Conservation (phyloP, 2,113 vertebrate genomes). For the Miniopterus natalensis region DNA sequence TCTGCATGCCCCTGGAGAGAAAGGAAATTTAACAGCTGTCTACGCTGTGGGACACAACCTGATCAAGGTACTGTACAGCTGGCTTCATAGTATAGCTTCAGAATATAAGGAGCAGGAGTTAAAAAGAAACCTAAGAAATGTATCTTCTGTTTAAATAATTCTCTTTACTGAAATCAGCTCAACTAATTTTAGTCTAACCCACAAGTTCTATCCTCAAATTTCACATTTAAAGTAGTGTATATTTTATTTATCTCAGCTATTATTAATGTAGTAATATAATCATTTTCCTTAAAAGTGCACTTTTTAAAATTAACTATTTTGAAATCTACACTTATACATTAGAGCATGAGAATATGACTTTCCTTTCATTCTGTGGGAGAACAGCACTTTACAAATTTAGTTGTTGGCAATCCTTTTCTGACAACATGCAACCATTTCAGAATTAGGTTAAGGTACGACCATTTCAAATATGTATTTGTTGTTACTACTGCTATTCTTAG, state of each 20-base stretch:
- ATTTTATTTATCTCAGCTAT: neutral
- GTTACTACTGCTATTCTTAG: neutral
- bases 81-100: slow-evolving; percentile 40
- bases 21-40: slow-evolving; percentile 85
- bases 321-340: neutral
- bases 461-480: neutral
- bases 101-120: neutral
- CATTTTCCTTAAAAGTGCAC: neutral
- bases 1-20: slow-evolving; percentile 94
- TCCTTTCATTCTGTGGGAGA: slow-evolving; percentile 31
- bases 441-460: neutral
- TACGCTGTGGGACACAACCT: slow-evolving; percentile 96
- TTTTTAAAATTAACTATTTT: slow-evolving; percentile 20
- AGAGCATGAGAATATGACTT: neutral
- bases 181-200: neutral
- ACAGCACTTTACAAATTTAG: neutral
- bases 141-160: neutral
- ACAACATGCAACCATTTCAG: neutral
- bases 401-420: neutral
- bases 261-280: neutral
- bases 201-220: neutral
- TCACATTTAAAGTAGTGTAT: neutral
- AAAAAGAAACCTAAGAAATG: neutral
- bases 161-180: neutral
- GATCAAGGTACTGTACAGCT: slow-evolving; percentile 92